Conservation (phyloP, 2,797 vertebrate genomes). For the Myripristis murdjan region DNA sequence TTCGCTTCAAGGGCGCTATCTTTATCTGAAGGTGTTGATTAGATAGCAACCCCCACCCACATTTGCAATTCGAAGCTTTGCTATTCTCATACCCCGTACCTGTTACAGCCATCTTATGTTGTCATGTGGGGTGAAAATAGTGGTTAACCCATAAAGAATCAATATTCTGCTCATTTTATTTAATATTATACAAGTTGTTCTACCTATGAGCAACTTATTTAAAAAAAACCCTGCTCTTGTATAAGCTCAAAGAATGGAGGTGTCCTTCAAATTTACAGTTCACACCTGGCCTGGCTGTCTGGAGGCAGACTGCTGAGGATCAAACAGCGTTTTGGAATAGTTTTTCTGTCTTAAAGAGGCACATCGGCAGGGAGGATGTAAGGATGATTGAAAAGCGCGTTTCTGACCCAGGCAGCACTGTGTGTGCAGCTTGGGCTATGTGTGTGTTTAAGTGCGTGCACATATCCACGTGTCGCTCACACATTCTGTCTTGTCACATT, state of each 20-base stretch:
- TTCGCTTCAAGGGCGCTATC: slow-evolving; percentile 58
- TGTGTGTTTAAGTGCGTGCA: too few relatives aligned
- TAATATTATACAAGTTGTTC: background rate
- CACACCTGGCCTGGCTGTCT: slow-evolving; percentile 7
- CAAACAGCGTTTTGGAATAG: slow-evolving; percentile 7
- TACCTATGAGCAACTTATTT: background rate
- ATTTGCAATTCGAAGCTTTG: slow-evolving; percentile 46
- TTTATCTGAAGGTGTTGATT: slow-evolving; percentile 71
- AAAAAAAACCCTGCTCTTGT: background rate
- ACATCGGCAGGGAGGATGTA: slow-evolving; percentile 1
- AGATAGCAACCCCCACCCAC: slow-evolving; percentile 49
- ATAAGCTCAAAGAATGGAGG: slow-evolving; percentile 23
- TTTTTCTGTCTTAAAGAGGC: slow-evolving; percentile 4
- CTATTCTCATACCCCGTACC: slow-evolving; percentile 36
- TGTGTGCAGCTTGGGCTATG: too few relatives aligned
- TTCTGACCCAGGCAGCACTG: too few relatives aligned
- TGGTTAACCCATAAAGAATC: slow-evolving; percentile 35
- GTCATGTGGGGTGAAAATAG: slow-evolving; percentile 13
- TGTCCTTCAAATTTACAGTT: slow-evolving; percentile 19
- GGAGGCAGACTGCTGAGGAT: slow-evolving; percentile 15
- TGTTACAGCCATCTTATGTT: slow-evolving; percentile 10
- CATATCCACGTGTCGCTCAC: background rate
- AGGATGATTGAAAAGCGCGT: too few relatives aligned
- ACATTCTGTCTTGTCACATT: slow-evolving; percentile 38
- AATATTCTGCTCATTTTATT: slow-evolving; percentile 20